Evolutionary conservation across 2,888 invertebrate genomes (phyloP), one percentile per base, ranked within the genome.

Genomic region (Xanthorhoe spadicearia): DNA sequence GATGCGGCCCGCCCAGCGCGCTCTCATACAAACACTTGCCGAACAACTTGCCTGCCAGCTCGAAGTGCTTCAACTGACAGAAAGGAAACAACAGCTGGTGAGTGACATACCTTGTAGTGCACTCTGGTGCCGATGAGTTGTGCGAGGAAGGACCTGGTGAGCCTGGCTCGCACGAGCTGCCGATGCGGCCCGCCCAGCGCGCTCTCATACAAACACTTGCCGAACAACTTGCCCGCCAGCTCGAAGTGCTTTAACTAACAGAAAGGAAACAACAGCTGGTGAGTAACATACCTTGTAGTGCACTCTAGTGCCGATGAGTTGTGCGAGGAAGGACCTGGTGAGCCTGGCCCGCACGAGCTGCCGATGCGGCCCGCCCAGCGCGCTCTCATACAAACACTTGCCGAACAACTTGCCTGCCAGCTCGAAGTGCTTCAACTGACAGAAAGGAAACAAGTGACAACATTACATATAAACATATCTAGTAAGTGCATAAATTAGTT

Each of bases 1-100:
- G 94, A 90, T 98, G 98, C 13, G 96, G 95, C 64, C 97, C 97
- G 43, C 98, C 98, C 60, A 98, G 94, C 3, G 98, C 97, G 67
- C 97, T 97, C 93, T 99, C 98, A 86, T 98, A 98, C 77, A 99
- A 93, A 87, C 98, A 98, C 92, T 99, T 99, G 68, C 98, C 98
- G 48, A 98, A 98, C 77, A 99, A 95, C 89, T 97, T 97, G 60
- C 99, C 99, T 46, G 98, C 98, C 81, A 46, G 46, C 46, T 46
- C 46, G 46, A 46, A 46, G 35, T 35, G 35, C 35, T 35, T 35
- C 35, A 35, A 8, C 35, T 35, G 35, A 28, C n/a, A n/a, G 28
- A 28, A 28, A 28, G 5, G 3, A 13, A 38, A 8, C 13, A 13
- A 38, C 5, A 56, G 57, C n/a, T n/a, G n/a, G n/a, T n/a, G n/a